Conservation (phyloP, 2,113 vertebrate species). For the Rhegmatorhina hoffmannsi region DNA sequence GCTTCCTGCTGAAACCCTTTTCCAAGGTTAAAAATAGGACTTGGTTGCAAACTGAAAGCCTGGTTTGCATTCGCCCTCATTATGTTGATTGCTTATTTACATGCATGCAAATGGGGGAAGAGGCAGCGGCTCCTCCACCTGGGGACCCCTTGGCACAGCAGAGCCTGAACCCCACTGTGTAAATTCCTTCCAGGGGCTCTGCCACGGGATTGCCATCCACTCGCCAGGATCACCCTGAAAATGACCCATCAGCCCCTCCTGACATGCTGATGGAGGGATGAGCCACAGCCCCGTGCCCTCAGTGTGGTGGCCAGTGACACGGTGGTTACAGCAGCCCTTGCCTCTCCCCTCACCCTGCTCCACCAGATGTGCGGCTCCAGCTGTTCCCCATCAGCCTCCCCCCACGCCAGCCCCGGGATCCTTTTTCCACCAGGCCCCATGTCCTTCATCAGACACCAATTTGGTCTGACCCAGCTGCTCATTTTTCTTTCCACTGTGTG, state of each 20-base stretch:
- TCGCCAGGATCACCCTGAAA: neutral
- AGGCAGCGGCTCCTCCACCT: neutral
- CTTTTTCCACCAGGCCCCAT: conserved; percentile 59
- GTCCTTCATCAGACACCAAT: conserved; percentile 74
- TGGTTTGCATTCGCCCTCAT: conserved; percentile 28
- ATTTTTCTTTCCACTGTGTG: conserved; percentile 68
- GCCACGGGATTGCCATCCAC: rapidly evolving
- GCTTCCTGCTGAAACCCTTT: neutral
- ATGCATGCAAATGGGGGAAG: conserved; percentile 7
- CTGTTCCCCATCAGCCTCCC: conserved; percentile 70
- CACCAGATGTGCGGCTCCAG: conserved; percentile 58
- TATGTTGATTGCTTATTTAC: conserved; percentile 60
- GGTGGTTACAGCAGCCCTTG: rapidly evolving
- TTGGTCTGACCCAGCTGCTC: conserved; percentile 69
- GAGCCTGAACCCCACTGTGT: neutral
- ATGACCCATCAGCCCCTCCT: neutral
- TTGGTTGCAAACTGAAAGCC: neutral
- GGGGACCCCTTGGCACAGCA: neutral
- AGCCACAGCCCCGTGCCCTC: rapidly evolving
- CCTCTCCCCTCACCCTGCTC: neutral
- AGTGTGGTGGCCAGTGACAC: rapidly evolving
- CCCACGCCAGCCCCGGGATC: conserved; percentile 21
- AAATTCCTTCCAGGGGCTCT: neutral
- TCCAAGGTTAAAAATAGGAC: conserved; percentile 49
- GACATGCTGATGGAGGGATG: rapidly evolving